phyloP scores from a whole-genome alignment of 2,113 vertebrate genomes.

The Sprattus sprattus region DNA sequence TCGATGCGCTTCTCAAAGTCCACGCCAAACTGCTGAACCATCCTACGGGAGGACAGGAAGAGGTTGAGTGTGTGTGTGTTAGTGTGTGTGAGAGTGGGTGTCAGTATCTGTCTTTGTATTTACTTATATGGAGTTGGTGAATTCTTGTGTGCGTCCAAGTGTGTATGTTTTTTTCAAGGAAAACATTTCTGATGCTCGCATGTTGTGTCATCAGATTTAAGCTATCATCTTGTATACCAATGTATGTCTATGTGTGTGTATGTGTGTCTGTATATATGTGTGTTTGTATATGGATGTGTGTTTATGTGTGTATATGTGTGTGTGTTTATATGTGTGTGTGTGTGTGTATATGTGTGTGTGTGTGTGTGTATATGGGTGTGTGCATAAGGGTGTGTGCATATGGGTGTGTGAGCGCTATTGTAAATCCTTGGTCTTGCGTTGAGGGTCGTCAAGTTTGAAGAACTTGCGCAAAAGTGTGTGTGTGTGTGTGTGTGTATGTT shows the following conservation, averaged over 20 bases:
- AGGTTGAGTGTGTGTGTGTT: background rate
- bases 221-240: no score
- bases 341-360: conserved; percentile 31
- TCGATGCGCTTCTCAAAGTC: conserved; percentile 94
- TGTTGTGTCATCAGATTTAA: no score
- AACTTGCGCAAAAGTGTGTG: background rate
- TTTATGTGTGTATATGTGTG: conserved; percentile 26
- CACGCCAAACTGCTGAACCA: conserved; percentile 4
- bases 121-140: no score
- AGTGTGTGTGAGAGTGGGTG: no score
- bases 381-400: no score
- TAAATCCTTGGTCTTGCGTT: no score
- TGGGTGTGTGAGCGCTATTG: no score
- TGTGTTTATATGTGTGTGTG: background rate
- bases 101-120: no score
- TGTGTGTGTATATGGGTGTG: background rate
- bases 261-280: background rate
- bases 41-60: background rate
- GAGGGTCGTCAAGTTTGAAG: no score
- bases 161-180: no score
- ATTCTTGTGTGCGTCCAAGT: no score
- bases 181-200: no score
- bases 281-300: background rate
- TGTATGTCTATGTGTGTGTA: background rate
- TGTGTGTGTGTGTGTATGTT: conserved; percentile 26